These are phyloP conservation scores for Tipula unca DNA, from an alignment of 2,888 invertebrate genomes.

Conservation along the genomic window DNA sequence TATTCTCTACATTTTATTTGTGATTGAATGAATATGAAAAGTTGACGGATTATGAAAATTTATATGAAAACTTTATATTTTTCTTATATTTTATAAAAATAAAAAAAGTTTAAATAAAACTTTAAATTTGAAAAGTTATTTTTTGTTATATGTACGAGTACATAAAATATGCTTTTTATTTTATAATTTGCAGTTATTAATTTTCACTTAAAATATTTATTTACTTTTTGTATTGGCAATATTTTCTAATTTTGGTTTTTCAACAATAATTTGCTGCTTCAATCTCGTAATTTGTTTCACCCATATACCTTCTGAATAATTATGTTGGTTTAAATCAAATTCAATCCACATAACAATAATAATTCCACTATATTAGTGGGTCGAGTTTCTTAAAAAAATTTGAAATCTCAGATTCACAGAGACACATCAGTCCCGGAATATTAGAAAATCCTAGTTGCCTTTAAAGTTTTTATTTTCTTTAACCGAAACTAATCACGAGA, in stretches of 20 bases:
- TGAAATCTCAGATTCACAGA: too few species aligned
- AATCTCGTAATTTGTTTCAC: too few species aligned
- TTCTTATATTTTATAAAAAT: not conserved
- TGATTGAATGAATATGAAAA: conserved; percentile 8
- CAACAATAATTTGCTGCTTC: not conserved
- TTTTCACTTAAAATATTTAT: not conserved
- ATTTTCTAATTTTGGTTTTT: not conserved
- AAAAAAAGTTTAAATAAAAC: not conserved
- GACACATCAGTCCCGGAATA: too few species aligned
- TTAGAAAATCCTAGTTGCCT: too few species aligned
- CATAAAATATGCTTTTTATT: not conserved
- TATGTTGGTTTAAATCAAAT: too few species aligned
- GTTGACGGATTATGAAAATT: conserved; percentile 14
- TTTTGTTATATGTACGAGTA: not conserved
- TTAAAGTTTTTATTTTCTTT: too few species aligned
- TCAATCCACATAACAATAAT: too few species aligned
- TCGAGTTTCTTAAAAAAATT: too few species aligned
- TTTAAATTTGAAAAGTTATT: not conserved
- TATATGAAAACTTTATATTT: not conserved
- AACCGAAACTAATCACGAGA: too few species aligned
- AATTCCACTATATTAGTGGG: too few species aligned
- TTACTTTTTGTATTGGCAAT: not conserved
- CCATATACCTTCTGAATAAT: too few species aligned
- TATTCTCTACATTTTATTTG: not conserved
- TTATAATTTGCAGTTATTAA: not conserved